Base-by-base conservation (phyloP, 2,113 vertebrate genomes). In the Phycodurus eques region DNA sequence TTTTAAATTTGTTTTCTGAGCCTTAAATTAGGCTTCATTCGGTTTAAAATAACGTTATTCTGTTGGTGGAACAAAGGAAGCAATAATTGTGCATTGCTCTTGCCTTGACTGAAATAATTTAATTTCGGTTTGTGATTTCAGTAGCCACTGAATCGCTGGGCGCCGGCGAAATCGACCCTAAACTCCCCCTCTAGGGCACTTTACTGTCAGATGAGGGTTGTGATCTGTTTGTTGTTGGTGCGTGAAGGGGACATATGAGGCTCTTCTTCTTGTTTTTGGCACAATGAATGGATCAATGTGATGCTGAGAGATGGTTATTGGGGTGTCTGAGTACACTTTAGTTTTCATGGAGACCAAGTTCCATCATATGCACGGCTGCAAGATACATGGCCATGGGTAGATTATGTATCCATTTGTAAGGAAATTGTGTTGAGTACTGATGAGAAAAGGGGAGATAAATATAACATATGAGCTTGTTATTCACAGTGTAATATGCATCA, bases 221-320 rank as follows among this genome's bases (percentile, higher is more conserved):
- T 49, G 39, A 70, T 78, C 19, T 78, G 12, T 79, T 63, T 63
- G 42, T 63, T 43, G 9, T 76, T 81, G 72, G 65, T 81, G 57
- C 74, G 39, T 67, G 70, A 73, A 49, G 42, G 73, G 51, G 71
- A 72, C 72, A 67, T 63, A 67, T 74, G 72, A 71, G n/a, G 63
- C 13, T 0, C 44, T 49, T 57, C 35, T 31, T 77, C 22, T 42
- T 61, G 71, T 67, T 75, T 74, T 78, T 64, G 73, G 75, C n/a
- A 53, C 22, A 47, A 15, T 79, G 72, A 79, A 75, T 69, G 39
- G 70, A 82, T 44, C 6, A 8, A n/a, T 74, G 51, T 67, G 75
- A 71, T 78, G 73, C 72, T 71, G 53, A 27, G 72, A 68, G 80
- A 81, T n/a, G 59, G n/a, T 51, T 72, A 71, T 74, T 75, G 61